These are phyloP conservation scores for Oryzias celebensis DNA, from an alignment of 2,113 vertebrate genomes.

Conservation along the genomic window DNA sequence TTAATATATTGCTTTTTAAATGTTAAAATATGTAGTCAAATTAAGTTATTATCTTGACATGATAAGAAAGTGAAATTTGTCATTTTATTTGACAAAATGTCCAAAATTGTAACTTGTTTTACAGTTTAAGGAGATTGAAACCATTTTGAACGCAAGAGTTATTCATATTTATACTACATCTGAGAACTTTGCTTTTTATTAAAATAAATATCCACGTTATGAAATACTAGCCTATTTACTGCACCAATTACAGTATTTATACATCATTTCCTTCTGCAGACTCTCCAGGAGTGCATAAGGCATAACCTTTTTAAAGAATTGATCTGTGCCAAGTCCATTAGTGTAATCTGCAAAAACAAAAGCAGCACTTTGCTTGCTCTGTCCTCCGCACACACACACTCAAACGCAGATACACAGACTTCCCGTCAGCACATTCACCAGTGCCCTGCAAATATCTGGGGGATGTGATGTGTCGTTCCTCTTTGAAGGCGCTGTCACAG, in stretches of 20 bases:
- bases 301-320: constrained; percentile 55
- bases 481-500: constrained; percentile 70
- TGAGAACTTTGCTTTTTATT: no score
- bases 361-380: constrained; percentile 50
- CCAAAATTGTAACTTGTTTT: no score
- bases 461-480: constrained; percentile 61
- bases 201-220: no score
- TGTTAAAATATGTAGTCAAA: no score
- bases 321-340: constrained; percentile 66
- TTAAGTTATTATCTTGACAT: no score
- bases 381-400: constrained; percentile 23
- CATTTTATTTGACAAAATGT: no score
- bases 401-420: constrained; percentile 8
- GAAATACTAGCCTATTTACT: background rate
- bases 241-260: constrained; percentile 10
- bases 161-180: no score
- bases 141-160: no score
- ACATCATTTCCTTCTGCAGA: constrained; percentile 9
- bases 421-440: constrained; percentile 60
- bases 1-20: no score
- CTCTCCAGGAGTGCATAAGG: constrained; percentile 29
- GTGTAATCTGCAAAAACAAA: constrained; percentile 71
- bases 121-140: no score
- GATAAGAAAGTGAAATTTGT: no score
- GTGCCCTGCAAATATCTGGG: constrained; percentile 62